Conservation (phyloP, 2,797 vertebrate genomes). For the Lutra lutra region DNA sequence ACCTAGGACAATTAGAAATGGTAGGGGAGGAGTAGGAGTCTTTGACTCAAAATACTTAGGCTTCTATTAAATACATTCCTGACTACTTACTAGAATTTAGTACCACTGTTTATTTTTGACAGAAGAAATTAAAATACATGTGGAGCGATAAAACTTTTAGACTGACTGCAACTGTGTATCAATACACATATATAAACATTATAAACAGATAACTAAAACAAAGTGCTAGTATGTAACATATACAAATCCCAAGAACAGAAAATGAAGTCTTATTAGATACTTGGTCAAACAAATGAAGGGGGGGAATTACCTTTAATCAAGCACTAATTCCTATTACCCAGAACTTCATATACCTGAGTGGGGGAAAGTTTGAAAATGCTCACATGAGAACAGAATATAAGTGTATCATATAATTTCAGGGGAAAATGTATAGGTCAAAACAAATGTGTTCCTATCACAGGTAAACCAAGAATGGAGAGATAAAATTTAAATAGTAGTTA, state of each 20-base stretch:
- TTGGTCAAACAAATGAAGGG: not conserved
- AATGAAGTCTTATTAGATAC: not conserved
- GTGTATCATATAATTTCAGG: not conserved
- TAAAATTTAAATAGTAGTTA: not conserved
- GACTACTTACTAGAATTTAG: conserved; percentile 22
- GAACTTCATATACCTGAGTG: not conserved
- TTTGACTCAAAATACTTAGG: conserved; percentile 12
- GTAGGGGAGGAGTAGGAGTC: not conserved
- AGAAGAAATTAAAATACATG: conserved; percentile 51
- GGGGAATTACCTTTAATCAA: not conserved
- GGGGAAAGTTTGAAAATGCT: conserved; percentile 62
- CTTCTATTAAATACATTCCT: conserved; percentile 16
- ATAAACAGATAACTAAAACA: not conserved
- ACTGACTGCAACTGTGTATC: conserved; percentile 1
- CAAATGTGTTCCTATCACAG: not conserved
- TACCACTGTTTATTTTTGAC: not conserved
- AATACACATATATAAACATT: not conserved
- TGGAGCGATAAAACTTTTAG: conserved; percentile 23
- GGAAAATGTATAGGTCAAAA: conserved; percentile 29
- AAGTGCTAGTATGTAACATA: not conserved
- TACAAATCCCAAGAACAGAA: not conserved
- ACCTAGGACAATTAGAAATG: not conserved
- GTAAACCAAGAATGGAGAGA: not conserved
- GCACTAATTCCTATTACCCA: not conserved
- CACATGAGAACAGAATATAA: not conserved